These are phyloP conservation scores for Lycaon pictus DNA, from an alignment of 2,113 vertebrate genomes.

Conservation along the genomic window DNA sequence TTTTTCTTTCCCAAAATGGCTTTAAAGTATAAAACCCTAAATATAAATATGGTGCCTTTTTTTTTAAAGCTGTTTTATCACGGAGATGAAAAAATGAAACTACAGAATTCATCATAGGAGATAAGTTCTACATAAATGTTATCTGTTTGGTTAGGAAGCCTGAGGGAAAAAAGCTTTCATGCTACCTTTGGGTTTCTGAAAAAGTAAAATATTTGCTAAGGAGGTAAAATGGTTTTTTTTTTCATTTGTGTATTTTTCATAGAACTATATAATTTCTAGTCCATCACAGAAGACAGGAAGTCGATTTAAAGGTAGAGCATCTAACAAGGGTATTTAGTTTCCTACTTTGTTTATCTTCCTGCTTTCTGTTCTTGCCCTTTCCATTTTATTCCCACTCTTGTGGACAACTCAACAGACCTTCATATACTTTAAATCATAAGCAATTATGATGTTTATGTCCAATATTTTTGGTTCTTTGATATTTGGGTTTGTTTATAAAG, in stretches of 20 bases:
- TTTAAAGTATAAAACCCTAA: not conserved
- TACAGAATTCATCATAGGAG: not conserved
- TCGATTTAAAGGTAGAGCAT: not conserved
- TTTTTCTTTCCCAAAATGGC: not conserved
- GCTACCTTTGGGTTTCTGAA: not conserved
- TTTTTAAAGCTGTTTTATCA: not conserved
- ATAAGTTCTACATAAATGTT: not conserved
- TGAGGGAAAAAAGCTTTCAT: not conserved
- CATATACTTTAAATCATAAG: not conserved
- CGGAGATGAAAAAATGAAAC: not conserved
- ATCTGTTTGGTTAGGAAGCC: not conserved
- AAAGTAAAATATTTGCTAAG: constrained; percentile 28
- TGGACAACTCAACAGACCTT: not conserved
- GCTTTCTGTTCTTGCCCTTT: not conserved
- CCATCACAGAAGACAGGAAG: not conserved
- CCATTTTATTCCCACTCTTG: not conserved
- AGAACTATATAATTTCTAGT: not conserved
- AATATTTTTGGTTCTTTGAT: not conserved
- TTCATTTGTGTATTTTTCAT: not conserved
- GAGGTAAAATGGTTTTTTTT: not conserved
- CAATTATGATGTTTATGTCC: not conserved
- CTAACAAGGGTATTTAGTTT: fast-evolving
- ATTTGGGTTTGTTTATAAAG: not conserved
- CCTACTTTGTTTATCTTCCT: not conserved
- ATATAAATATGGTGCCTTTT: not conserved